These are phyloP conservation scores for Pseudonaja textilis DNA, from an alignment of 2,113 vertebrate species.

Conservation along the genomic window DNA sequence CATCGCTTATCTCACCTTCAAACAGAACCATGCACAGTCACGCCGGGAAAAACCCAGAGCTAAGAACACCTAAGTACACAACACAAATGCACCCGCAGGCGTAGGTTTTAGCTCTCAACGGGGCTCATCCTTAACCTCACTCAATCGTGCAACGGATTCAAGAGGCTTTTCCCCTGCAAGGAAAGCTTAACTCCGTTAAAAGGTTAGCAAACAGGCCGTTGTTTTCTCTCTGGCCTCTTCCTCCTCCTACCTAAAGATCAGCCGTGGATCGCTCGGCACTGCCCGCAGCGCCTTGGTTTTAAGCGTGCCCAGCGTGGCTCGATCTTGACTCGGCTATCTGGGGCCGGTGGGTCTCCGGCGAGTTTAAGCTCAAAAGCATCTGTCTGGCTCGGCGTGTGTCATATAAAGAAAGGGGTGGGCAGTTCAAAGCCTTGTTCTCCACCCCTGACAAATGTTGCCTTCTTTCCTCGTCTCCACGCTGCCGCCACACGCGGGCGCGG, in stretches of 20 bases:
- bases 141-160: background rate
- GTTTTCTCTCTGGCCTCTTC: background rate
- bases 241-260: background rate
- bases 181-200: background rate
- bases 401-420: background rate
- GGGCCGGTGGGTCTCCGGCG: too few relatives aligned
- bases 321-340: background rate
- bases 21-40: slow-evolving; percentile 22
- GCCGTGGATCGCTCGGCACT: background rate
- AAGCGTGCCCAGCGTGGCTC: background rate
- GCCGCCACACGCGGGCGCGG: background rate
- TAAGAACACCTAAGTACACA: background rate
- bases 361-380: background rate
- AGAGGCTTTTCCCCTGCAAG: background rate
- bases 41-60: background rate
- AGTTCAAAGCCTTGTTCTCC: background rate
- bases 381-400: background rate
- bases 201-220: background rate
- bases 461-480: too few relatives aligned
- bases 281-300: background rate
- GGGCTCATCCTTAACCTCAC: background rate
- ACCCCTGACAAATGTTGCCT: background rate
- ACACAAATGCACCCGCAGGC: background rate
- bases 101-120: background rate
- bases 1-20: background rate